Conservation (phyloP, 2,797 vertebrate genomes). For the Crocidura indochinensis region DNA sequence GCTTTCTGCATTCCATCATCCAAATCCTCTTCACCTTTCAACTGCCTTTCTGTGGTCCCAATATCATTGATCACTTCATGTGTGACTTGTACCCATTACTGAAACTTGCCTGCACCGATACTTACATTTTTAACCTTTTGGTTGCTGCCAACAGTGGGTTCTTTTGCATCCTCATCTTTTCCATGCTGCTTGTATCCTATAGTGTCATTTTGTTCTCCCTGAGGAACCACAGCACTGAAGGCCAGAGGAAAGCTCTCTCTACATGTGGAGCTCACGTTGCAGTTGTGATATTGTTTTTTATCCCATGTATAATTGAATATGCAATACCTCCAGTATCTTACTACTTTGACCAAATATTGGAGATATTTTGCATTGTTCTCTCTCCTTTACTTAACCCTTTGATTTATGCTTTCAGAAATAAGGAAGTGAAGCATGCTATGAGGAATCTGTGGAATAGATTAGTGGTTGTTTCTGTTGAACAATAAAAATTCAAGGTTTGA, state of each 20-base stretch:
- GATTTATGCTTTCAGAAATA: conserved; percentile 77
- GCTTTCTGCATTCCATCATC: conserved; percentile 57
- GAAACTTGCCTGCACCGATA: conserved; percentile 73
- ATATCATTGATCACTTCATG: conserved; percentile 77
- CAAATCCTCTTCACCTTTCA: conserved; percentile 71
- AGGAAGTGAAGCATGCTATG: conserved; percentile 66
- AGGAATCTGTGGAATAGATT: conserved; percentile 51
- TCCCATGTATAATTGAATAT: conserved; percentile 68
- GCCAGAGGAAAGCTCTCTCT: conserved; percentile 58
- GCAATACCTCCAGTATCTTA: conserved; percentile 18
- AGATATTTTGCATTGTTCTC: conserved; percentile 65
- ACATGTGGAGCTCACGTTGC: conserved; percentile 64
- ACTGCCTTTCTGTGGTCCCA: conserved; percentile 79
- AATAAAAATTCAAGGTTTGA: neutral
- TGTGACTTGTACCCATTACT: conserved; percentile 80
- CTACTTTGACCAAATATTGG: conserved; percentile 65
- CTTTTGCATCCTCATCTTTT: conserved; percentile 69
- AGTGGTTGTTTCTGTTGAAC: neutral
- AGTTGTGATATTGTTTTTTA: conserved; percentile 70
- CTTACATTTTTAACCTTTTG: conserved; percentile 19
- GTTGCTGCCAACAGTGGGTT: conserved; percentile 67
- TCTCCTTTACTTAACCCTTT: conserved; percentile 68
- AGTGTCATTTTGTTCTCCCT: conserved; percentile 68
- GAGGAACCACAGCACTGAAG: conserved; percentile 2
- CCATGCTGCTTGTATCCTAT: conserved; percentile 69